Evolutionary conservation across 2,113 vertebrate genomes (phyloP).

Genomic region (Austrofundulus limnaeus): DNA sequence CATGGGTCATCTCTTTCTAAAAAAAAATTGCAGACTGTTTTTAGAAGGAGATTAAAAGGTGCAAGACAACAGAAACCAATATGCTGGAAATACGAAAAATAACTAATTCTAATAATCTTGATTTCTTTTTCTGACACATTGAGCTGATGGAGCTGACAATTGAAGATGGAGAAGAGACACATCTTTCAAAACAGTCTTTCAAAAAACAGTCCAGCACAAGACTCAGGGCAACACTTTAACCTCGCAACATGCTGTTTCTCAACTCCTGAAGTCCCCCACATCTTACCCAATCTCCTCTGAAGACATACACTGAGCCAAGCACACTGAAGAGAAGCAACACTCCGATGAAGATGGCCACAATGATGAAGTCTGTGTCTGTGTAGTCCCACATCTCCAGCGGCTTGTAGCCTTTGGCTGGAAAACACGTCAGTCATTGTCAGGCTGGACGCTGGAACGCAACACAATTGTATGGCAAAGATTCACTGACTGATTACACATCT

Average conservation of each 20-base stretch:
- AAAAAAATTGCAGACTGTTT: constrained; percentile 15
- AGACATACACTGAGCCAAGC: constrained; percentile 61
- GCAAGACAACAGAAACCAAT: neutral
- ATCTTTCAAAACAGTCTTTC: neutral
- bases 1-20: constrained; percentile 15
- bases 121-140: neutral
- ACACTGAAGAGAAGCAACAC: constrained; percentile 71
- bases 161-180: neutral
- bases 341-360: constrained; percentile 14
- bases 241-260: constrained; percentile 4
- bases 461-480: neutral
- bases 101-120: neutral
- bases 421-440: constrained; percentile 11
- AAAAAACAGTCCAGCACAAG: neutral
- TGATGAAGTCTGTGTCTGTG: neutral
- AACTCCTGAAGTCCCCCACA: neutral
- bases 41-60: neutral
- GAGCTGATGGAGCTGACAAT: no score
- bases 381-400: fast-evolving
- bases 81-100: neutral
- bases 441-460: constrained; percentile 1
- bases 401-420: constrained; percentile 61
- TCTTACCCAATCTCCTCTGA: constrained; percentile 72
- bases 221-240: neutral
- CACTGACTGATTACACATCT: constrained; percentile 4